phyloP scores from a whole-genome alignment of 2,888 invertebrate species.

The Sinodicranocentrus sp. region DNA sequence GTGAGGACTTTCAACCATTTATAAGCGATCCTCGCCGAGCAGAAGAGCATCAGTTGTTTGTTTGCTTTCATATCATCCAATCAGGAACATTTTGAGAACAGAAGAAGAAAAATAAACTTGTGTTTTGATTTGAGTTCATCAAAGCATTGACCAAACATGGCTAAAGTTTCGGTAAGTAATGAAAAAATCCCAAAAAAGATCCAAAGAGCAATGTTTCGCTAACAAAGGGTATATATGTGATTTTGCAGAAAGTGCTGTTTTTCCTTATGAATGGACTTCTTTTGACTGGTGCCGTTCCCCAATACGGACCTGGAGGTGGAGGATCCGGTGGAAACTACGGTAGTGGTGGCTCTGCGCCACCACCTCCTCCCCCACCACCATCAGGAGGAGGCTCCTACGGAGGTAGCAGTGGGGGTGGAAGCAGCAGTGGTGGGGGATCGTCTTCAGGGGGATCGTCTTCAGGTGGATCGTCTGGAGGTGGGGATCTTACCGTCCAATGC shows the following conservation, averaged over 20 bases:
- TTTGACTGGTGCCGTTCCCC: constrained; percentile 45
- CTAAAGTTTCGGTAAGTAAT: constrained; percentile 48
- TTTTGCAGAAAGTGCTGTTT: constrained; percentile 22
- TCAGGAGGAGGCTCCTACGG: not conserved
- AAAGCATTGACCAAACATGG: constrained; percentile 29
- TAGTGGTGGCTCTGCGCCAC: not conserved
- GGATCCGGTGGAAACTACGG: not conserved
- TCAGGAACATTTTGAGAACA: not conserved
- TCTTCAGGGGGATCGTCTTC: not conserved
- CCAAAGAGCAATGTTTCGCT: not conserved
- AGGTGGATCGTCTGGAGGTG: constrained; percentile 16
- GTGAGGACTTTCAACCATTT: constrained; percentile 29
- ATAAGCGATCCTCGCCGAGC: constrained; percentile 25
- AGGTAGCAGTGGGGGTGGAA: not conserved
- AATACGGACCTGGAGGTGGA: constrained; percentile 40
- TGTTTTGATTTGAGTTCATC: not conserved
- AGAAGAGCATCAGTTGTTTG: constrained; percentile 20
- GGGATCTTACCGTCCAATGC: constrained; percentile 49
- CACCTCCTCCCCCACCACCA: constrained; percentile 31
- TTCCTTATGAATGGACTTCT: constrained; percentile 39
- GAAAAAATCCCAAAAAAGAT: not conserved
- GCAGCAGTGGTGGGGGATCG: not conserved
- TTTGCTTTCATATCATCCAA: constrained; percentile 14
- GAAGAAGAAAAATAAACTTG: not conserved
- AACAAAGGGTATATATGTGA: not conserved